A percentile compares a stretch with the other conserved stretches of the same genome.
These are phyloP conservation scores for Amia ocellicauda DNA, from an alignment of 2,113 vertebrate species.

Conservation along the genomic window DNA sequence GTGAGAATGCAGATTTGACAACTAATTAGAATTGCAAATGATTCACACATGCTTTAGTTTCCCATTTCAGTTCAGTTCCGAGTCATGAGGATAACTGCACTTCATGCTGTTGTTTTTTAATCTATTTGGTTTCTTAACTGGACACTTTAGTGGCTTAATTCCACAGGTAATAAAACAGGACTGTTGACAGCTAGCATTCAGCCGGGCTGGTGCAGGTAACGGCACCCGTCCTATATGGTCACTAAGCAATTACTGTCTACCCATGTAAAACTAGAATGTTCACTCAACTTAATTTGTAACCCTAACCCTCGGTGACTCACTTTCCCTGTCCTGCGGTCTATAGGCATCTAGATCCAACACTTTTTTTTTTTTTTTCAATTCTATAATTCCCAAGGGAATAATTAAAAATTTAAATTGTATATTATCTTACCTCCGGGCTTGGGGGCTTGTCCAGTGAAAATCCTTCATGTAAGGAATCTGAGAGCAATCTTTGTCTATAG, in stretches of 20 bases:
- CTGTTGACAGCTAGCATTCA: conserved; percentile 4
- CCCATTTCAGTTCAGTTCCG: too few species aligned
- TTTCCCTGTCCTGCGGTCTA: conserved; percentile 15
- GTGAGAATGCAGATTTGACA: too few species aligned
- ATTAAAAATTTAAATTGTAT: conserved; percentile 53
- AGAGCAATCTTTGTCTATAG: conserved; percentile 43
- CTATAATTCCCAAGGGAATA: conserved; percentile 61
- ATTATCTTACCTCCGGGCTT: conserved; percentile 51
- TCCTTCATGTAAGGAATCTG: conserved; percentile 39
- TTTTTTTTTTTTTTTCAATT: conserved; percentile 25
- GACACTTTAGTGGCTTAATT: neutral
- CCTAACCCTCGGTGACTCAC: neutral
- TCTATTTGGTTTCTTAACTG: too few species aligned
- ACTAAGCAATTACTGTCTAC: neutral
- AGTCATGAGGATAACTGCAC: too few species aligned
- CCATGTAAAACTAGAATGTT: conserved; percentile 1
- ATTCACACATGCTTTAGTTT: too few species aligned
- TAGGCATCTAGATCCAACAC: neutral
- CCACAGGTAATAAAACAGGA: neutral
- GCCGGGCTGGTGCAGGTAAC: neutral
- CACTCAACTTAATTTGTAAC: neutral
- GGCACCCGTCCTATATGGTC: neutral
- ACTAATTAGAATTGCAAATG: too few species aligned
- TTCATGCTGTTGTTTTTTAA: too few species aligned
- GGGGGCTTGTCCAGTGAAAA: conserved; percentile 44